Evolutionary conservation across 2,113 vertebrate genomes (phyloP).

Genomic region (Mirza zaza): DNA sequence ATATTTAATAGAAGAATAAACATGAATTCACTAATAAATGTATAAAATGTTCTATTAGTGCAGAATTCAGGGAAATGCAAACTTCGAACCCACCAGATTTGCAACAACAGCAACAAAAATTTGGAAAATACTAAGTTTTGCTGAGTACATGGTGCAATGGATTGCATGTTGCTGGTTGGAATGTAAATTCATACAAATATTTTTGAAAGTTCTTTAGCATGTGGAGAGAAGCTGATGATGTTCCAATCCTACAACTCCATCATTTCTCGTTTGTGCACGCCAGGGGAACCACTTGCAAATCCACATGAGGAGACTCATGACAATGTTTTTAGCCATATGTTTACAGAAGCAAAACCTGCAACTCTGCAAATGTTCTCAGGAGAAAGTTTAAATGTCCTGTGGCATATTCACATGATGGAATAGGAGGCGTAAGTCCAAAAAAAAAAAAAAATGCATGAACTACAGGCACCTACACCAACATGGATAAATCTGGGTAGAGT

Average conservation of each 20-base stretch:
- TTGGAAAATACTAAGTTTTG: not conserved
- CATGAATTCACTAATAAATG: not conserved
- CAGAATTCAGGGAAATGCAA: not conserved
- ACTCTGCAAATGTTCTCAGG: not conserved
- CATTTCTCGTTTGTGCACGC: rapidly evolving
- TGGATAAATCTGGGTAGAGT: not conserved
- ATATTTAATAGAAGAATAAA: not conserved
- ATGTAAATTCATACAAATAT: not conserved
- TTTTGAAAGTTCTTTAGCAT: not conserved
- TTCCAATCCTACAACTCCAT: not conserved
- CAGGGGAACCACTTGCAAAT: not conserved
- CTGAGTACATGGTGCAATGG: not conserved
- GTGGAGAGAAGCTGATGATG: not conserved
- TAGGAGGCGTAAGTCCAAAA: not conserved
- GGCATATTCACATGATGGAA: not conserved
- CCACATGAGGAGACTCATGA: not conserved
- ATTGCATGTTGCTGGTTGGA: not conserved
- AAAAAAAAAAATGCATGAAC: not conserved
- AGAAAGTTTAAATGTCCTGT: not conserved
- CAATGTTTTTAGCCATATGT: not conserved
- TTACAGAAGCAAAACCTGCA: not conserved
- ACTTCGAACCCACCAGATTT: not conserved
- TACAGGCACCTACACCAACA: no score
- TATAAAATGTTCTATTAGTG: not conserved
- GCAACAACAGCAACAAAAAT: not conserved